Percentiles rank a stretch among this genome's conserved stretches.
phyloP scores from a whole-genome alignment of 1,140 invertebrate species.

The Drosophila parabipectinata region DNA sequence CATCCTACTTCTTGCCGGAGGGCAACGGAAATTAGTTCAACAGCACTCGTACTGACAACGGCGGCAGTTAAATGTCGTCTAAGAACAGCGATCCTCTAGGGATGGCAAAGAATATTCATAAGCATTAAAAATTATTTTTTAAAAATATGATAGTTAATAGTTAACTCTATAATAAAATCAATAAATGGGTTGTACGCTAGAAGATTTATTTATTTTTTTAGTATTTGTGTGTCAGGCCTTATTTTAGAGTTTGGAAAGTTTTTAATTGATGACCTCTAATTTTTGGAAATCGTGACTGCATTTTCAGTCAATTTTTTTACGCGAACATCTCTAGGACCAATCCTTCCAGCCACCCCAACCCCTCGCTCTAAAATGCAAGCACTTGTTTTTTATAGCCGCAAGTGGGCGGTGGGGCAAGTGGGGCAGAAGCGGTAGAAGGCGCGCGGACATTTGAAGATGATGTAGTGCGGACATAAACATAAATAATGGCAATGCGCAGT shows the following conservation, averaged over 20 bases:
- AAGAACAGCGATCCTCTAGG: slow-evolving; percentile 21
- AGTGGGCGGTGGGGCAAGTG: slow-evolving; percentile 9
- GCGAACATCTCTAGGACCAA: slow-evolving; percentile 19
- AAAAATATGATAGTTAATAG: not conserved
- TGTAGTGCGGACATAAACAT: slow-evolving; percentile 81
- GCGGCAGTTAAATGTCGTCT: slow-evolving; percentile 69
- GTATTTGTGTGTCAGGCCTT: too few relatives aligned
- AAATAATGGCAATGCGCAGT: slow-evolving; percentile 81
- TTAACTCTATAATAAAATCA: too few relatives aligned
- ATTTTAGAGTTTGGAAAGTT: not conserved
- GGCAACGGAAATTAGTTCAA: slow-evolving; percentile 73
- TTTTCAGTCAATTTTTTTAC: not conserved
- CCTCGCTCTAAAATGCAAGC: slow-evolving; percentile 33
- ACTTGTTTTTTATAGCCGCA: slow-evolving; percentile 75
- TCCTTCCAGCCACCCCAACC: not conserved
- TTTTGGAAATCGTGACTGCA: not conserved
- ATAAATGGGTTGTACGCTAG: too few relatives aligned
- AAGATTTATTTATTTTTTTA: not conserved
- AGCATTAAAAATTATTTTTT: not conserved
- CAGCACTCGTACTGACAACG: slow-evolving; percentile 55
- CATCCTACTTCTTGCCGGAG: slow-evolving; percentile 32
- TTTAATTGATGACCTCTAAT: not conserved
- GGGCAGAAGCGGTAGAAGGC: slow-evolving; percentile 2
- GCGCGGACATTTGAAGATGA: slow-evolving; percentile 77
- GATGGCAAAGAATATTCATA: not conserved